A percentile compares a stretch with the other conserved stretches of the same genome.
Evolutionary conservation across 2,113 vertebrate genomes (phyloP).

Genomic region (Aspidoscelis tigris): DNA sequence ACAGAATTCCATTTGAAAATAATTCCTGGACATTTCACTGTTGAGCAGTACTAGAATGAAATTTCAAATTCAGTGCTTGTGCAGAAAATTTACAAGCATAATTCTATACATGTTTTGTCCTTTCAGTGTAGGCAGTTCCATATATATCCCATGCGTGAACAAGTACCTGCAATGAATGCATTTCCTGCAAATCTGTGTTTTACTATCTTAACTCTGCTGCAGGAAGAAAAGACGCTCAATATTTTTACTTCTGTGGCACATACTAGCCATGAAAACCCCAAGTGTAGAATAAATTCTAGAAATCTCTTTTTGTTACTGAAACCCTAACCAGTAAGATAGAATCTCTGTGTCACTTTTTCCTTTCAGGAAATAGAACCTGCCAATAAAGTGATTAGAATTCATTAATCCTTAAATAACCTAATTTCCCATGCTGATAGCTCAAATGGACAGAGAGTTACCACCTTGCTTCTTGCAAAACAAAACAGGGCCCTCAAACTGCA

Average conservation of each 20-base stretch:
- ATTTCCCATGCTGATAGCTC: constrained; percentile 13
- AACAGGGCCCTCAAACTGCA: too few relatives aligned
- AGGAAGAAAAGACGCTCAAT: not conserved
- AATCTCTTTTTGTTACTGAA: not conserved
- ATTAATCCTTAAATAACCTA: constrained; percentile 22
- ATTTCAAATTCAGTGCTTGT: not conserved
- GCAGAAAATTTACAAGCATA: not conserved
- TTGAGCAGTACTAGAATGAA: not conserved
- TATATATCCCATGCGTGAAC: not conserved
- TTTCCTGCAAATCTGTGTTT: not conserved
- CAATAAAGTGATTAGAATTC: constrained; percentile 27
- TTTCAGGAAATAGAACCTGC: constrained; percentile 12
- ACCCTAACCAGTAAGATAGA: not conserved
- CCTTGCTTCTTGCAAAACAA: not conserved
- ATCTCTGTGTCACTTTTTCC: not conserved
- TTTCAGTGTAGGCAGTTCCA: not conserved
- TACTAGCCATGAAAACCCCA: not conserved
- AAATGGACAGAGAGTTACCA: constrained; percentile 5
- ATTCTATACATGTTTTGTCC: not conserved
- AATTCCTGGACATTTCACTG: not conserved
- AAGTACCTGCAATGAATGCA: not conserved
- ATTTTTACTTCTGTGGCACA: not conserved
- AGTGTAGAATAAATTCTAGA: not conserved
- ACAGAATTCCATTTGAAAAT: not conserved
- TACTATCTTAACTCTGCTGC: not conserved